These are phyloP conservation scores for Holocentrus rufus DNA, from an alignment of 2,797 vertebrate species.

Conservation along the genomic window DNA sequence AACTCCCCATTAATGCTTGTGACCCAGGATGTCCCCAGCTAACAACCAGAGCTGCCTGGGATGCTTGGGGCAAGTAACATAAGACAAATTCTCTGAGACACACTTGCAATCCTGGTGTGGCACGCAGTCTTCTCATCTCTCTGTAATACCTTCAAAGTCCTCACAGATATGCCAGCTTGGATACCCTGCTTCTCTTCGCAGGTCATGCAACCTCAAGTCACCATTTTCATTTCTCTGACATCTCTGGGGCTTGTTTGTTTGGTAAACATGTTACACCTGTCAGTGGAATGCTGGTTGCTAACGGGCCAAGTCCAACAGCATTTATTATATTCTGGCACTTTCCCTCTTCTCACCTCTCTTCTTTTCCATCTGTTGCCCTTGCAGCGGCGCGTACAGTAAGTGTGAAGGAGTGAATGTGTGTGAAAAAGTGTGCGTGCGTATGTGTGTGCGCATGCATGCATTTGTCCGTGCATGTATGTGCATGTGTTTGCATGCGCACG, in stretches of 20 bases:
- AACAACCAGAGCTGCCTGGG: slow-evolving; percentile 73
- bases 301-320: slow-evolving; percentile 83
- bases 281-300: slow-evolving; percentile 85
- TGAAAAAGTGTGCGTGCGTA: slow-evolving; percentile 9
- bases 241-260: slow-evolving; percentile 84
- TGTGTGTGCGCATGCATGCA: slow-evolving; percentile 6
- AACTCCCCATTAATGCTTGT: slow-evolving; percentile 74
- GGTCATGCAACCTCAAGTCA: slow-evolving; percentile 79
- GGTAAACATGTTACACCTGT: slow-evolving; percentile 96
- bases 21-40: slow-evolving; percentile 76
- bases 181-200: slow-evolving; percentile 74
- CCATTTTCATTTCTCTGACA: slow-evolving; percentile 73
- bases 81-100: slow-evolving; percentile 79
- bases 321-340: slow-evolving; percentile 85
- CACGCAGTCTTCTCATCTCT: slow-evolving; percentile 72
- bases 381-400: slow-evolving; percentile 81
- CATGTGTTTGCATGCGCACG: slow-evolving; percentile 32
- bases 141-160: slow-evolving; percentile 72
- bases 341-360: slow-evolving; percentile 77
- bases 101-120: slow-evolving; percentile 73
- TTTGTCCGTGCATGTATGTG: slow-evolving; percentile 44
- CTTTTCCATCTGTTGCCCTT: slow-evolving; percentile 86
- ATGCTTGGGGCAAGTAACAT: slow-evolving; percentile 80
- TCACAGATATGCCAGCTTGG: slow-evolving; percentile 67
- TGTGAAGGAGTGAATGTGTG: slow-evolving; percentile 73